Evolutionary conservation across 2,888 invertebrate genomes (phyloP), one percentile per base, ranked within the genome.

Genomic region (Julus scandinavius): DNA sequence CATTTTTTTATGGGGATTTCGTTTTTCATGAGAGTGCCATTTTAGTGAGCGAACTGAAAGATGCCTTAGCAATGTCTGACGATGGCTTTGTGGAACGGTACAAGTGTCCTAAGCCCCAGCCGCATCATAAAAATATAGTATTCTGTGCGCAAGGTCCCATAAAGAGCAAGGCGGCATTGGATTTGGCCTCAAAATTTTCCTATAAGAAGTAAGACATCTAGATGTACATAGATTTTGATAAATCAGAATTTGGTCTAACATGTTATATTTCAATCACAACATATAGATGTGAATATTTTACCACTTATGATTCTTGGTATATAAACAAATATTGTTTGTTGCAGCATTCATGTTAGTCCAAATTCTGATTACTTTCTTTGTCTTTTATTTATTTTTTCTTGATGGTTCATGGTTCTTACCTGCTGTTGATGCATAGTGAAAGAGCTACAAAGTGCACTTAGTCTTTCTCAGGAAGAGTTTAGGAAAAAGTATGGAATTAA

Each of bases 401-500:
- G 2, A 63, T 63, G 63, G 63, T 63, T 63, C 20, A 15, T n/a
- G 20, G n/a, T 9, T 20, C 6, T 63, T 63, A 20, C 13, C 63
- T 63, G n/a, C 63, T 63, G 63, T 7, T 63, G 63, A 20, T 20
- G 63, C 63, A 45, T 89, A 92, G 92, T 92, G 88, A 91, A 90
- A 84, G 90, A 91, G 87, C 89, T 92, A 15, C 90, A 91, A 86
- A 91, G 93, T 89, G 92, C 92, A 20, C 91, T 95, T 5, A 91
- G 92, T 88, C 91, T 94, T 90, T 90, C 94, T 13, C 92, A 93
- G 0, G 92, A 93, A 72, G 93, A 93, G 50, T 96, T 96, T 91
- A 90, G 93, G 90, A 90, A 93, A 63, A 93, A 92, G 89, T 96
- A 94, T 91, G 93, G 94, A 0, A 93, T 93, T 88, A 91, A 93